Evolutionary conservation across 2,797 vertebrate genomes (phyloP), one percentile per base, ranked within the genome.

Genomic region (Cossypha heuglini): DNA sequence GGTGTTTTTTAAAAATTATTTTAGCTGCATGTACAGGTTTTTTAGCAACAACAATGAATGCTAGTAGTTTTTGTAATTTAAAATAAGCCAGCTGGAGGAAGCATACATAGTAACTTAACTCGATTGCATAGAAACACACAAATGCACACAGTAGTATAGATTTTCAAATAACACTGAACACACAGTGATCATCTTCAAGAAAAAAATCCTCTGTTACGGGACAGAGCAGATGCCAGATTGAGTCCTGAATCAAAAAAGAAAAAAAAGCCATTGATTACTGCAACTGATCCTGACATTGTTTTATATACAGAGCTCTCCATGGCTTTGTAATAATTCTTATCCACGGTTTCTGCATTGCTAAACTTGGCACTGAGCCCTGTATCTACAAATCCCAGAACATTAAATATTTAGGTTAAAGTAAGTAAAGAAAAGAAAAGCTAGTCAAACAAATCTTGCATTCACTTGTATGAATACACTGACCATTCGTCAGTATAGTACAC

Each of bases 371-470:
- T 59, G 40, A 90, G 92, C 68, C 66, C 31, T 66, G 58, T 85
- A 83, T 48, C 85, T 93, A 84, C 68, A 92, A 89, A 96, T 82
- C 81, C 78, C 93, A 89, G 52, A 85, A 88, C 63, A 74, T 95
- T 96, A 96, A 97, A 97, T 96, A 97, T 97, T 97, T 97, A 97
- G 61, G 58, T 85, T 94, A 91, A 83, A 85, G 43, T 26, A 54
- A 95, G 31, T 90, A 93, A 92, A 81, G 59, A 57, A 93, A 96
- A 87, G 64, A 62, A 92, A 95, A 90, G 26, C 59, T 93, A 96
- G 89, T 95, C 94, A 97, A 97, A 96, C 83, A 95, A 84, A 91
- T 94, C 63, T 88, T 63, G 13, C 51, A 57, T 94, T 94, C 69
- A 43, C 45, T 86, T 88, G 63, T 40, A 76, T 62, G 35, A 80